Evolutionary conservation across 2,113 vertebrate species (phyloP), one percentile per base, ranked within the genome.

Genomic region (Tragelaphus scriptus): DNA sequence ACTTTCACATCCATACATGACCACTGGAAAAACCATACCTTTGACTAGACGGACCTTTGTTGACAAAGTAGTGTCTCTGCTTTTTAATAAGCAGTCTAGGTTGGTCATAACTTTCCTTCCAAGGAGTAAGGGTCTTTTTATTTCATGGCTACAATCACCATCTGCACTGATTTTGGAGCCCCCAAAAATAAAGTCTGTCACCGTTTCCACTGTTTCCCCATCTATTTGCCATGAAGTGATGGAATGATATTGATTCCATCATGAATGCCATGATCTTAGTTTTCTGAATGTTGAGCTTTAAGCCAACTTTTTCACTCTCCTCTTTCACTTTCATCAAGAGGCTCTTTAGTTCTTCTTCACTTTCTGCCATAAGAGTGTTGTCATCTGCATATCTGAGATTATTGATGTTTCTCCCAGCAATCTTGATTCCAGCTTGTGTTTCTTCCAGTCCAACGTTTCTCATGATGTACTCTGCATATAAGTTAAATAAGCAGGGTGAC

Each of bases 171-270:
- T 21, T 21, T 71, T 11, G 17, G 65, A 71, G 65, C n/a, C 65
- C 65, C 0, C 0, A 2, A 71, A 71, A 11, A 36, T 36, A 36
- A 71, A 36, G 2, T 36, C 0, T 71, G n/a, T 5, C n/a, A 36
- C 65, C 21, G 4, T 71, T 36, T 21, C 9, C 9, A 36, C 9
- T 11, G 4, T 68, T 21, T 71, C 65, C 17, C 65, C n/a, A 71
- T 71, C 2, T 21, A 71, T 36, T 71, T 71, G n/a, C 17, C n/a
- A 2, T 36, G 63, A 68, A n/a, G 30, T n/a, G 65, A 36, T 71
- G 65, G 49, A 49, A 12, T 49, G 49, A 49, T 49, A 11, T 49
- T 49, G 49, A 49, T 49, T 49, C 49, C 49, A 49, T 49, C 49
- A 49, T 2, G 49, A 4, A 36, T 71, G 9, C 65, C 17, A 36